Evolutionary conservation across 1,140 invertebrate species (phyloP).

Genomic region (Platorchestia sp.): DNA sequence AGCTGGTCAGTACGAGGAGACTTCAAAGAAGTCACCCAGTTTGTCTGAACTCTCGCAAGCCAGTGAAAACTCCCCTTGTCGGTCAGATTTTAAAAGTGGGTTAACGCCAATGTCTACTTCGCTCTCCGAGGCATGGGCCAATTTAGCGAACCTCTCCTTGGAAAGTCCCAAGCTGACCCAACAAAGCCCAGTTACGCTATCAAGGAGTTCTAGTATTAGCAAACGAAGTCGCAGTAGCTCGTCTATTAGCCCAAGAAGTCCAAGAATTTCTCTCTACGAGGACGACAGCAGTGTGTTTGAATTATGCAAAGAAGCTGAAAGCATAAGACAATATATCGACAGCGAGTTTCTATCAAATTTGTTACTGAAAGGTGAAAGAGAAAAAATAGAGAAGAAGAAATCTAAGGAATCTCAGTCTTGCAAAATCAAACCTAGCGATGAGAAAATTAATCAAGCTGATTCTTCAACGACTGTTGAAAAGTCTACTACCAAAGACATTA

Average conservation of each 20-base stretch:
- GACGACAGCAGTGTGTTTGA: slow-evolving; percentile 4
- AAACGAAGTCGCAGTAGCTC: slow-evolving; percentile 49
- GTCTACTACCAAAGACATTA: not conserved
- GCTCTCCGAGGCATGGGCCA: not conserved
- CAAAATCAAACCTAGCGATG: not conserved
- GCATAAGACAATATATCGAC: slow-evolving; percentile 32
- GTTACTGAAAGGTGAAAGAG: not conserved
- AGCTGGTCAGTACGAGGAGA: not conserved
- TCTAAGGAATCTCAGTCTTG: not conserved
- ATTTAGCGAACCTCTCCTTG: slow-evolving; percentile 1
- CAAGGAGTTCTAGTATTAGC: slow-evolving; percentile 18
- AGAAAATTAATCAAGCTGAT: not conserved
- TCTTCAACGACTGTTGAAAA: not conserved
- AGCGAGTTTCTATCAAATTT: slow-evolving; percentile 2
- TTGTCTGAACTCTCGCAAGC: not conserved
- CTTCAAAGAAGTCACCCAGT: not conserved
- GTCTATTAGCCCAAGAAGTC: slow-evolving; percentile 4
- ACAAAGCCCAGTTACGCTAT: slow-evolving; percentile 25
- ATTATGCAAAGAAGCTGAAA: not conserved
- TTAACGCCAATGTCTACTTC: not conserved
- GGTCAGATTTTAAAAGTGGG: not conserved
- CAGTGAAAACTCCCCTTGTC: not conserved
- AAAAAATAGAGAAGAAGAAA: not conserved
- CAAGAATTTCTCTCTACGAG: slow-evolving; percentile 19
- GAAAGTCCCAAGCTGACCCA: slow-evolving; percentile 25